phyloP scores from a whole-genome alignment of 2,888 invertebrate species.

The Petrolisthes manimaculis region DNA sequence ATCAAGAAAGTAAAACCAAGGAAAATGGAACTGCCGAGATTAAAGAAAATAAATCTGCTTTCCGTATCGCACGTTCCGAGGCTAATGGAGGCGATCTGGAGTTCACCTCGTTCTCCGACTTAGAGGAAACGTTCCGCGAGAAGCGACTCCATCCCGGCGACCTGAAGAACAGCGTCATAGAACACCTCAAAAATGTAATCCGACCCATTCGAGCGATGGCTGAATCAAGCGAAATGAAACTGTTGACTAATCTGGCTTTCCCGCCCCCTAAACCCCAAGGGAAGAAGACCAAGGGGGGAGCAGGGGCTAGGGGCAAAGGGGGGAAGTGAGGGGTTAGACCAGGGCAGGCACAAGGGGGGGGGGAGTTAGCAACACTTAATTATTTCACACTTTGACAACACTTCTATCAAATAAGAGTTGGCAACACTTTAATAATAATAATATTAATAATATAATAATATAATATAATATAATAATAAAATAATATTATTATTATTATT shows the following conservation, averaged over 20 bases:
- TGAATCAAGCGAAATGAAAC: constrained; percentile 82
- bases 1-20: no score
- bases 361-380: no score
- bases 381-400: no score
- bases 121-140: constrained; percentile 86
- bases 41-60: no score
- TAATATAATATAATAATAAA: no score
- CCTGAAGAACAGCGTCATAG: constrained; percentile 88
- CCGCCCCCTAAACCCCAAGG: constrained; percentile 75
- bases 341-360: no score
- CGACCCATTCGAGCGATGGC: constrained; percentile 91
- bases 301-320: background rate
- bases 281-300: constrained; percentile 33
- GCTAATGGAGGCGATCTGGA: constrained; percentile 85
- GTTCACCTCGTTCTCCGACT: constrained; percentile 79
- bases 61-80: constrained; percentile 78
- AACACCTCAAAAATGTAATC: constrained; percentile 86
- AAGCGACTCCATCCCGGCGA: constrained; percentile 93
- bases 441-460: no score
- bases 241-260: constrained; percentile 85
- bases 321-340: constrained; percentile 57
- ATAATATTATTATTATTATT: no score
- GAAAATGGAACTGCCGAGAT: no score
- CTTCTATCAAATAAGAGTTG: no score
- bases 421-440: no score